Percentiles rank a stretch among this genome's conserved stretches.
These are phyloP conservation scores for Oryzaephilus surinamensis DNA, from an alignment of 1,140 invertebrate species.

Conservation along the genomic window DNA sequence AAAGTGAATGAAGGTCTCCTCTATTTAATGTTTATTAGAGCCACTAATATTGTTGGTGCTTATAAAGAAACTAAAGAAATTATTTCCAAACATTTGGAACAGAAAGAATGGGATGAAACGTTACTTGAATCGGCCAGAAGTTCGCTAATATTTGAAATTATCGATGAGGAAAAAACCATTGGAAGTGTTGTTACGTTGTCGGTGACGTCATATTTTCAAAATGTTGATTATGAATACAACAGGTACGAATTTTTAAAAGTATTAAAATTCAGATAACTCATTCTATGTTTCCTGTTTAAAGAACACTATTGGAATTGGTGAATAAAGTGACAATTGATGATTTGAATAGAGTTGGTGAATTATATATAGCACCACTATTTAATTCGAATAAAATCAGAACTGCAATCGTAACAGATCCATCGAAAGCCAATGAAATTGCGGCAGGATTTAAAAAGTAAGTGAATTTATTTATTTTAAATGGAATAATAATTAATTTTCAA, in stretches of 20 bases:
- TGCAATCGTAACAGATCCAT: conserved; percentile 64
- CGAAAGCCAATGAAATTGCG: conserved; percentile 56
- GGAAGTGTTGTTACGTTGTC: conserved; percentile 59
- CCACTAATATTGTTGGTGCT: conserved; percentile 63
- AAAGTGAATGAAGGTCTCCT: conserved; percentile 58
- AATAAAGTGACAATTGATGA: conserved; percentile 54
- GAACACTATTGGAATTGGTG: conserved; percentile 35
- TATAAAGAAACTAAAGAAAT: conserved; percentile 67
- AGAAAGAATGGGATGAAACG: conserved; percentile 55
- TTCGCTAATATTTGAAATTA: conserved; percentile 74
- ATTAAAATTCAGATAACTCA: not conserved
- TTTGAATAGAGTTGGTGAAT: conserved; percentile 51
- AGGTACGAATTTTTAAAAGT: conserved; percentile 39
- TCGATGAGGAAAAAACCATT: conserved; percentile 68
- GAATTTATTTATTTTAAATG: too few relatives aligned
- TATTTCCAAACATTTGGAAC: conserved; percentile 46
- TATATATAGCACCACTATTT: conserved; percentile 60
- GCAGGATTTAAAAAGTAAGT: conserved; percentile 57
- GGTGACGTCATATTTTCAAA: conserved; percentile 58
- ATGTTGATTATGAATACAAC: conserved; percentile 56
- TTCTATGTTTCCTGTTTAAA: conserved; percentile 11
- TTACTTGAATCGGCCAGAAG: conserved; percentile 74
- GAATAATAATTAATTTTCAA: too few relatives aligned
- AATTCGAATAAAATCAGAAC: conserved; percentile 47
- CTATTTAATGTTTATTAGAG: conserved; percentile 58